phyloP scores from a whole-genome alignment of 2,888 invertebrate species.

The Drosophila kambysellisi region DNA sequence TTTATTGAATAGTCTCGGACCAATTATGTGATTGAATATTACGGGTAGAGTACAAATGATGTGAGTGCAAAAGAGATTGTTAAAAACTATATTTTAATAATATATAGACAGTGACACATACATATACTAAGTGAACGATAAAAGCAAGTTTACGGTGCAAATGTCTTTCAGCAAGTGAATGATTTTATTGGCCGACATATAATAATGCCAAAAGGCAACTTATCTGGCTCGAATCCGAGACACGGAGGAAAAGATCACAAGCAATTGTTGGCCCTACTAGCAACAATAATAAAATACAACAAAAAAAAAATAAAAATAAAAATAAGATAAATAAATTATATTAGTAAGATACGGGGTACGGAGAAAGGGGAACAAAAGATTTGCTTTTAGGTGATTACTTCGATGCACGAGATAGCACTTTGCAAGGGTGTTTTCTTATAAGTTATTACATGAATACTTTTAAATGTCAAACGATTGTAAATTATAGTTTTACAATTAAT shows the following conservation, averaged over 20 bases:
- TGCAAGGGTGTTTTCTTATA: slow-evolving; percentile 19
- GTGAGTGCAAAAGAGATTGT: not conserved
- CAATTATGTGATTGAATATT: slow-evolving; percentile 16
- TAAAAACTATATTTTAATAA: not conserved
- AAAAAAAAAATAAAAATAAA: too few species aligned
- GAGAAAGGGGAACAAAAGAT: not conserved
- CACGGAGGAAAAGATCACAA: not conserved
- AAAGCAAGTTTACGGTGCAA: not conserved
- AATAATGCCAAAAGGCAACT: slow-evolving; percentile 2
- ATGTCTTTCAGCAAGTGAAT: not conserved
- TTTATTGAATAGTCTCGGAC: not conserved
- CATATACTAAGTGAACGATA: not conserved
- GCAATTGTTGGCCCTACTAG: not conserved
- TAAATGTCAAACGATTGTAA: not conserved
- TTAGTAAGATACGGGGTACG: not conserved
- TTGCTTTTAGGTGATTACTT: not conserved
- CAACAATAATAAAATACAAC: not conserved
- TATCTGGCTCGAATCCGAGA: slow-evolving; percentile 1
- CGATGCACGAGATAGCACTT: not conserved
- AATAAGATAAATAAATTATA: not conserved
- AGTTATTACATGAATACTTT: not conserved
- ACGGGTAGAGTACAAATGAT: not conserved
- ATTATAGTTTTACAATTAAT: not conserved
- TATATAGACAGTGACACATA: slow-evolving; percentile 4
- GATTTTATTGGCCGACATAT: slow-evolving; percentile 12